Percentiles rank a stretch among this genome's conserved stretches.
phyloP scores from a whole-genome alignment of 2,113 vertebrate species.

The Ptilorrhoa leucosticta region DNA sequence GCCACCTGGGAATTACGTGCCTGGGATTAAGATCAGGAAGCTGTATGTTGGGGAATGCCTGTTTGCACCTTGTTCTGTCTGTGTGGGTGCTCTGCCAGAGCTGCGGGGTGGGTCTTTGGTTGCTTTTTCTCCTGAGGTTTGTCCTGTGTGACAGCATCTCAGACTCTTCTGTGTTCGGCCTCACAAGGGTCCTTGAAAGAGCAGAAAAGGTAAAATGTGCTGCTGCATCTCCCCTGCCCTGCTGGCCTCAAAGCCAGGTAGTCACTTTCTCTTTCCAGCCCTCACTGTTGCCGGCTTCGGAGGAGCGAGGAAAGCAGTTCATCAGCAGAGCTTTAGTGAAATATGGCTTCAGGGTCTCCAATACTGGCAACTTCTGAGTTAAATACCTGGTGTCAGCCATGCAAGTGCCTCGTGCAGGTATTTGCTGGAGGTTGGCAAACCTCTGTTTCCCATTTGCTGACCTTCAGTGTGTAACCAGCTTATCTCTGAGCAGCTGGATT shows the following conservation, averaged over 20 bases:
- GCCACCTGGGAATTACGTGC: not conserved
- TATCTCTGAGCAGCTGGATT: not conserved
- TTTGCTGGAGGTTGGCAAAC: not conserved
- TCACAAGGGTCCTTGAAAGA: not conserved
- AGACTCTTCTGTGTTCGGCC: not conserved
- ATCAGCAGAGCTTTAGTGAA: not conserved
- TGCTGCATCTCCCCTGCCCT: not conserved
- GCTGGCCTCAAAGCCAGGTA: not conserved
- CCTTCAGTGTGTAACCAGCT: not conserved
- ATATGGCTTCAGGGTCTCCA: not conserved
- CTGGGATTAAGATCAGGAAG: not conserved
- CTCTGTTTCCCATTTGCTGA: not conserved
- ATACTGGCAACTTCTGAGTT: not conserved
- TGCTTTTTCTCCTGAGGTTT: not conserved
- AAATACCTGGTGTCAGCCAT: not conserved
- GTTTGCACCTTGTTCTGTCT: not conserved
- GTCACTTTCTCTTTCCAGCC: not conserved
- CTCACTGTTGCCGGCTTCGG: not conserved
- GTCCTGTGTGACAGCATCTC: not conserved
- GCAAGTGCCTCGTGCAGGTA: not conserved
- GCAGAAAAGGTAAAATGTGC: not conserved
- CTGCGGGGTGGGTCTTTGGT: not conserved
- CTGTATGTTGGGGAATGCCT: not conserved
- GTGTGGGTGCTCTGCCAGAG: not conserved
- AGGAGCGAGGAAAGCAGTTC: not conserved